Evolutionary conservation across 2,888 invertebrate species (phyloP), one percentile per base, ranked within the genome.

Genomic region (Drosophila kambysellisi): DNA sequence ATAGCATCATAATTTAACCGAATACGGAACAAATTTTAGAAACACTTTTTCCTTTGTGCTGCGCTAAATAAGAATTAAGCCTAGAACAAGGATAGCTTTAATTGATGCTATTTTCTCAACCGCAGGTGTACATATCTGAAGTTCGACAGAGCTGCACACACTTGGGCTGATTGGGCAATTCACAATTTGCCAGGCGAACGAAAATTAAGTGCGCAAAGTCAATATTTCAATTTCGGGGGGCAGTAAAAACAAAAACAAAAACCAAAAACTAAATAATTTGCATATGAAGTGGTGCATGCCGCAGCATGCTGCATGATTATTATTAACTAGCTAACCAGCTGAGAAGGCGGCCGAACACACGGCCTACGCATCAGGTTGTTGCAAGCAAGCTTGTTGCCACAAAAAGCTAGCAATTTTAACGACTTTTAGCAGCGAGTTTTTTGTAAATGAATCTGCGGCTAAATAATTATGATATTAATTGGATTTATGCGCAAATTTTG

Each of bases 201-300:
- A 81, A 89, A 89, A 88, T 88, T 79, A 88, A 89, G 87, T 89
- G 83, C 86, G 83, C 88, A 89, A 88, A 82, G 86, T 82, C 88
- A 88, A 88, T 89, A 88, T 88, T 89, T 88, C 87, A 88, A 88
- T 88, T 89, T 88, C 48, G 51, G 60, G 39, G 48, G 48, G 59
- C 20, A 56, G 37, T 37, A 17, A 50, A 63, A 62, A 61, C 46
- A 52, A 70, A 43, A 62, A 17, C 25, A 32, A 39, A 51, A 46
- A 53, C 41, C 33, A 52, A 17, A 41, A 66, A 68, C 83, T 39
- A 48, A 32, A 73, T 64, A 79, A 86, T 88, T 88, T 85, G 87
- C 89, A 85, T 85, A 86, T 52, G 58, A 59, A 61, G 56, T 50
- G 69, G 35, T 61, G 79, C 79, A 77, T 70, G 79, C 76, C 46